Base-by-base conservation (phyloP, 2,113 vertebrate genomes). In the Chloropsis hardwickii region DNA sequence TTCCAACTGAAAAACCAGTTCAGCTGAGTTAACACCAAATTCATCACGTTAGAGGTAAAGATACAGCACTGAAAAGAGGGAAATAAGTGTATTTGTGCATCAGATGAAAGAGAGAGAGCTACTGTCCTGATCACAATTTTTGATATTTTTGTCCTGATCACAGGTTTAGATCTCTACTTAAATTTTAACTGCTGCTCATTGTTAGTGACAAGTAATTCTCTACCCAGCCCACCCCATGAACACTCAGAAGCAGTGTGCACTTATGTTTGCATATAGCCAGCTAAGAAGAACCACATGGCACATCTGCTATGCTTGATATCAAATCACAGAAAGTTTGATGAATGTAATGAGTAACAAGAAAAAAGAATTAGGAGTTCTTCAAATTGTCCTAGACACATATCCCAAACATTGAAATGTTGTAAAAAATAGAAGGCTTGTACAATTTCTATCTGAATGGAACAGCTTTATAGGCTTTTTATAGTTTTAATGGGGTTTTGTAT, bases 241-340 rank as follows among this genome's bases (percentile, higher is more conserved):
- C 23, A 35, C 42, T 81, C 51, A 71, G 83, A 81, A 81, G 72
- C 72, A 54, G 33, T 37, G 24, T 64, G 35, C 28, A 39, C n/a
- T 84, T 64, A 12, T 21, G 57, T 72, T 64, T 91, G 44, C 50
- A 45, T 87, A 72, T 6, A 67, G 57, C 44, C 70, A n/a, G 25
- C 51, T 93, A 94, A 87, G 65, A 76, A 84, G 56, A 84, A 95
- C 24, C 74, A 86, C 86, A 88, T 81, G 71, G 47, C 54, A 83
- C 86, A 90, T 92, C 79, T 95, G 61, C 80, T 93, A 3, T 35
- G 18, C 78, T 87, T 69, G 62, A 56, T 91, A 89, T 60, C 45
- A 62, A 86, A 80, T 65, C 71, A 80, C 66, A 94, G 85, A 85
- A 93, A 70, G 27, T 28, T 57, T 92, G 74, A 94, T 83, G 58